phyloP scores from a whole-genome alignment of 2,888 invertebrate genomes.

The Phengaris alcon region DNA sequence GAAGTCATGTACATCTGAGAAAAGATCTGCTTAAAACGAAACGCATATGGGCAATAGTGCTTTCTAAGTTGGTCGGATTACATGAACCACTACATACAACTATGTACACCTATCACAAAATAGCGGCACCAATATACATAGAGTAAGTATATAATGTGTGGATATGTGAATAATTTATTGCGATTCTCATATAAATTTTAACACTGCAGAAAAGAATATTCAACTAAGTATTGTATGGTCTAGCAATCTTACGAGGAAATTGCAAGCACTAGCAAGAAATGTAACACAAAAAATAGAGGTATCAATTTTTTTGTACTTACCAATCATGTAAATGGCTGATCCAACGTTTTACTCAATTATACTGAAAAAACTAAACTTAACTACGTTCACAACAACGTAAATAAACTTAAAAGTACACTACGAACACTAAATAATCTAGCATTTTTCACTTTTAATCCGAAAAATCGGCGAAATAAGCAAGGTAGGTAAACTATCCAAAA shows the following conservation, averaged over 20 bases:
- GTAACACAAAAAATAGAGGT: constrained; percentile 64
- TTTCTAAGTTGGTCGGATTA: constrained; percentile 59
- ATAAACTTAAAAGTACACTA: constrained; percentile 52
- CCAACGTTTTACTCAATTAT: constrained; percentile 55
- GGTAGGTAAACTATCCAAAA: constrained; percentile 78
- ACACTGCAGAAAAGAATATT: constrained; percentile 37
- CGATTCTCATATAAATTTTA: constrained; percentile 44
- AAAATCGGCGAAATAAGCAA: constrained; percentile 75
- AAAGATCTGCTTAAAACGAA: constrained; percentile 50
- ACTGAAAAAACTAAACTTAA: constrained; percentile 49
- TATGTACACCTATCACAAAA: constrained; percentile 53
- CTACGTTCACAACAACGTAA: constrained; percentile 60
- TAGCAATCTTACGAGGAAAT: constrained; percentile 5
- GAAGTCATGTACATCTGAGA: background rate
- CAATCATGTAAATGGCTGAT: constrained; percentile 79
- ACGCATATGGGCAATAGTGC: constrained; percentile 50
- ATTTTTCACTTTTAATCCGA: constrained; percentile 63
- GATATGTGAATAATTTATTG: constrained; percentile 52
- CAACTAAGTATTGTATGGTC: background rate
- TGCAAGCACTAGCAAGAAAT: constrained; percentile 31
- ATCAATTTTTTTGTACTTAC: constrained; percentile 76
- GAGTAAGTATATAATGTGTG: constrained; percentile 50
- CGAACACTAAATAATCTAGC: constrained; percentile 56
- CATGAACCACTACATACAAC: constrained; percentile 55
- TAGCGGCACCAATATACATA: constrained; percentile 74